phyloP scores from a whole-genome alignment of 2,888 invertebrate genomes.

The Ptychoptera albimana region DNA sequence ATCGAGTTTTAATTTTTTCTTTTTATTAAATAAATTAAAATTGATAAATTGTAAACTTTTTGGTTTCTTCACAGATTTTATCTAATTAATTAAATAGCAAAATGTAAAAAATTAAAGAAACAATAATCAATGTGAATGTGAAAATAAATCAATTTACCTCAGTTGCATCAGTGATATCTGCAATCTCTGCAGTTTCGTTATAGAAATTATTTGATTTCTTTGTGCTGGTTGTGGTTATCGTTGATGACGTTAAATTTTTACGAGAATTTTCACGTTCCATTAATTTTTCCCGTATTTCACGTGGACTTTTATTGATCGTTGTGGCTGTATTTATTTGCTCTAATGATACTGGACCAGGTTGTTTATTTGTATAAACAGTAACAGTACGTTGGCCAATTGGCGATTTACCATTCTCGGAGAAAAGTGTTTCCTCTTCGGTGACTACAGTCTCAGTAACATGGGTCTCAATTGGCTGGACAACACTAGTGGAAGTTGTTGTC shows the following conservation, averaged over 20 bases:
- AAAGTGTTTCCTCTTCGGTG: conserved; percentile 39
- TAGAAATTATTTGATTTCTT: conserved; percentile 2
- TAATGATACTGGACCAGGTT: conserved; percentile 30
- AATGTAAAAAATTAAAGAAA: too few relatives aligned
- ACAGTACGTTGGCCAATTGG: conserved; percentile 53
- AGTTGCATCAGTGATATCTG: background rate
- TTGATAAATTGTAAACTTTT: too few relatives aligned
- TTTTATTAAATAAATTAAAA: too few relatives aligned
- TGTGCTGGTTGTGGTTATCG: background rate
- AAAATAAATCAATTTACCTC: too few relatives aligned
- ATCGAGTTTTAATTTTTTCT: too few relatives aligned
- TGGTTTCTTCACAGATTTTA: too few relatives aligned
- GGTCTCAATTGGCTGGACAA: too few relatives aligned
- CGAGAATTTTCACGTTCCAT: background rate
- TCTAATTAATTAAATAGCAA: too few relatives aligned
- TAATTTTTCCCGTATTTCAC: conserved; percentile 8
- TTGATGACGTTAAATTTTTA: conserved; percentile 6
- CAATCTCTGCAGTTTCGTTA: background rate
- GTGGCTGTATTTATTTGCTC: conserved; percentile 8
- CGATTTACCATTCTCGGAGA: conserved; percentile 50
- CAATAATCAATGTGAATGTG: too few relatives aligned
- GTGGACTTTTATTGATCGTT: conserved; percentile 5
- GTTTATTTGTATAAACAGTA: conserved; percentile 52
- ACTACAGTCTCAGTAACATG: conserved; percentile 57
- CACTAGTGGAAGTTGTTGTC: conserved; percentile 13